Base-by-base conservation (phyloP, 2,888 invertebrate genomes). In the Pomacea canaliculata region DNA sequence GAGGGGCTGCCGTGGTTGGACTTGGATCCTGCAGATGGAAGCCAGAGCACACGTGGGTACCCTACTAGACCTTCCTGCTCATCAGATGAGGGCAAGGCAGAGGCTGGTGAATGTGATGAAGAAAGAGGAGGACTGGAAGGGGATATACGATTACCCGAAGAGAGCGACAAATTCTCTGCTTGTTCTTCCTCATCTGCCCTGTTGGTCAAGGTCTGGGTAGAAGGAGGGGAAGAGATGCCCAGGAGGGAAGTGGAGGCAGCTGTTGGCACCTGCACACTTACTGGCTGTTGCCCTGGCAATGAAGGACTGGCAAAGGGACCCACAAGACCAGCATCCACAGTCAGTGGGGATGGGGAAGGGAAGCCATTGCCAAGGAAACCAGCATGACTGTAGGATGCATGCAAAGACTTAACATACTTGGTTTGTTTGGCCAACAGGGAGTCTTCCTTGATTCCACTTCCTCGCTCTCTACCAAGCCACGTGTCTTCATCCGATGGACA, bases 41-140 rank as follows among this genome's bases (percentile, higher is more conserved):
- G 82, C 87, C 86, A 88, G 76, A 81, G 82, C 13, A 85, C 84
- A 51, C 85, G 81, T 7, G 87, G 85, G 72, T 76, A 85, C 27
- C 85, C 86, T 5, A 85, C 81, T 48, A 88, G 73, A 18, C 76
- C 78, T n/a, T 88, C 87, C 37, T 78, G 77, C 7, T 83, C 79
- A 46, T 68, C 23, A 56, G 51, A 16, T 16, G 51, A 56, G 37
- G 78, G 70, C 18, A 76, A 66, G 13, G 73, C 51, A 7, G 77
- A 46, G 51, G 48, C 46, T 37, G 48, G 13, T 72, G 62, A 37
- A 62, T 18, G 37, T 23, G 63, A 63, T 63, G 76, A 46, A 62
- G 65, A n/a, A 5, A 37, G 19, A 62, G 27, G 18, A 16, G 62
- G 62, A 37, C 18, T 19, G 19, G 71, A 37, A 23, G 62, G 19